A percentile compares a stretch with the other conserved stretches of the same genome.
Evolutionary conservation across 2,113 vertebrate species (phyloP).

Genomic region (Aphyosemion australe): DNA sequence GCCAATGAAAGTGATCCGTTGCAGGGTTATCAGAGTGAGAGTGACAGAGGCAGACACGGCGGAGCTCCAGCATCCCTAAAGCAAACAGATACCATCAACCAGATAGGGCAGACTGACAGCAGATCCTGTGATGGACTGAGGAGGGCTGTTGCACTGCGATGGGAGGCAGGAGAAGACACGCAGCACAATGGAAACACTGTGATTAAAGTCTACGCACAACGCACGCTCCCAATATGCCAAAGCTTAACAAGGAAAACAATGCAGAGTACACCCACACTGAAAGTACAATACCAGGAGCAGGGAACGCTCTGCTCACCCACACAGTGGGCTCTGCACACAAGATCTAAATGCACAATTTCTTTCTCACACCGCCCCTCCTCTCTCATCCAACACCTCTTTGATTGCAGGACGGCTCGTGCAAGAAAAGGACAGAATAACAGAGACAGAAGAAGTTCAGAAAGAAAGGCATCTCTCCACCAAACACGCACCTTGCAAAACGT

Average conservation of each 20-base stretch:
- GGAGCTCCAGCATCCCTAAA: conserved; percentile 29
- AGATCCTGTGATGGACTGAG: conserved; percentile 30
- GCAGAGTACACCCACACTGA: conserved; percentile 51
- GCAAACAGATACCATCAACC: conserved; percentile 59
- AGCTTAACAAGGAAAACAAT: conserved; percentile 55
- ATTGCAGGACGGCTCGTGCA: conserved; percentile 1
- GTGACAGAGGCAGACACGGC: conserved; percentile 27
- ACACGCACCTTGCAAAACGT: conserved; percentile 1
- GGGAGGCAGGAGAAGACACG: conserved; percentile 32
- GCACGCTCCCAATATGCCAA: conserved; percentile 42
- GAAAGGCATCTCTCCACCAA: conserved; percentile 5
- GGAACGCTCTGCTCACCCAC: conserved; percentile 60
- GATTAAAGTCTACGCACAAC: conserved; percentile 43
- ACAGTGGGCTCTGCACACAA: conserved; percentile 56
- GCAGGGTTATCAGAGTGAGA: conserved; percentile 27
- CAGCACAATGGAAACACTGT: conserved; percentile 16
- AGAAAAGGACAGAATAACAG: conserved; percentile 1
- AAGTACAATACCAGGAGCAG: conserved; percentile 42
- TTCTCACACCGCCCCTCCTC: conserved; percentile 20
- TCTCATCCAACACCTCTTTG: conserved; percentile 29
- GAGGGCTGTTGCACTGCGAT: background rate
- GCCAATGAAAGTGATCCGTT: conserved; percentile 39
- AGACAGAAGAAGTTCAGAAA: conserved; percentile 1
- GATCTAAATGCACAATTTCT: conserved; percentile 56
- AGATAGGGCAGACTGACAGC: conserved; percentile 48